Percentiles rank a stretch among this genome's conserved stretches.
phyloP scores from a whole-genome alignment of 2,797 vertebrate species.

The Kryptolebias ocellatus region DNA sequence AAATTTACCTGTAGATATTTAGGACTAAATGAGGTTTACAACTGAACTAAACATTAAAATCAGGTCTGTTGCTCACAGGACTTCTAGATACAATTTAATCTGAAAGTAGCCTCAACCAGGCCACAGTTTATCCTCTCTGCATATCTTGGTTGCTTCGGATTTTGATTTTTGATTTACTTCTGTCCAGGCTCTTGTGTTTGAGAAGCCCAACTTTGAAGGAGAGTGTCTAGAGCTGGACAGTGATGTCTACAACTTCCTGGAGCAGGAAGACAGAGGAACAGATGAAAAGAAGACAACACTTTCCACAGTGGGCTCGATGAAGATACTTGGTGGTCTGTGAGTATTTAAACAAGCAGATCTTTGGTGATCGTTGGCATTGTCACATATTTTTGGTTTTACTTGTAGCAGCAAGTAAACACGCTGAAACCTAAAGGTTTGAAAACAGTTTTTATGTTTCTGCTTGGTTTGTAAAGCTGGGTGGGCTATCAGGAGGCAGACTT shows the following conservation, averaged over 20 bases:
- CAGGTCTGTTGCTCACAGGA: no score
- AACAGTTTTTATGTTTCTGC: neutral
- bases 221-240: conserved; percentile 82
- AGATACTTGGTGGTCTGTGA: conserved; percentile 93
- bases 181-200: conserved; percentile 86
- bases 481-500: conserved; percentile 89
- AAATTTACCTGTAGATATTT: no score
- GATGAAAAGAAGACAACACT: conserved; percentile 52
- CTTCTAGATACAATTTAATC: no score
- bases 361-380: neutral
- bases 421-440: neutral
- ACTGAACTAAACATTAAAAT: no score
- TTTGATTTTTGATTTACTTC: neutral
- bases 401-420: neutral
- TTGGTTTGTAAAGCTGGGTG: conserved; percentile 85
- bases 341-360: conserved; percentile 63
- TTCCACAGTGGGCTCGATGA: conserved; percentile 87
- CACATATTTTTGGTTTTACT: neutral
- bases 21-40: no score
- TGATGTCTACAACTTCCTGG: conserved; percentile 77
- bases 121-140: no score
- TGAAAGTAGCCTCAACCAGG: no score
- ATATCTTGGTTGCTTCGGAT: no score
- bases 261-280: conserved; percentile 33
- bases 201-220: conserved; percentile 92